These are phyloP conservation scores for Vombatus ursinus DNA, from an alignment of 2,113 vertebrate genomes.

Conservation along the genomic window DNA sequence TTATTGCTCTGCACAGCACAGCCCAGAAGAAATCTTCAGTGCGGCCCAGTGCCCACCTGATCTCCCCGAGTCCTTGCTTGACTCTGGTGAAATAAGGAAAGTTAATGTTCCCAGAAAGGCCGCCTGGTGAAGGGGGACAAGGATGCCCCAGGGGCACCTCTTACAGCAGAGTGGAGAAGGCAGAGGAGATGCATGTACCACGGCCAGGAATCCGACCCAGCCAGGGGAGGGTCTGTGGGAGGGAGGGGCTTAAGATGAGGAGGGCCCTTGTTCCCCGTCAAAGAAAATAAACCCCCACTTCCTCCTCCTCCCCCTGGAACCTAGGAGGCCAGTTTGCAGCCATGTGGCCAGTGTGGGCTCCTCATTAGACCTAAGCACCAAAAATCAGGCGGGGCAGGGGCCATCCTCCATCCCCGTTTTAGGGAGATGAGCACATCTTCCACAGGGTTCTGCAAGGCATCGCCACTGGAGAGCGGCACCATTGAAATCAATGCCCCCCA, in stretches of 20 bases:
- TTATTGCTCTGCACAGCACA: not conserved
- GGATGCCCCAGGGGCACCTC: not conserved
- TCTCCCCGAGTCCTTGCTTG: not conserved
- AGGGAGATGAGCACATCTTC: constrained; percentile 36
- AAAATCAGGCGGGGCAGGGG: constrained; percentile 56
- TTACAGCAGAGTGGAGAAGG: not conserved
- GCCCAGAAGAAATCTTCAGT: not conserved
- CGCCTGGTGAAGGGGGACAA: not conserved
- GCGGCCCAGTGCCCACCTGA: constrained; percentile 46
- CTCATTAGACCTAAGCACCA: constrained; percentile 66
- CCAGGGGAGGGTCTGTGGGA: not conserved
- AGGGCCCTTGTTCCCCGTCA: not conserved
- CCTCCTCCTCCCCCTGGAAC: not conserved
- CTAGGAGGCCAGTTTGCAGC: constrained; percentile 6
- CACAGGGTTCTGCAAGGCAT: constrained; percentile 50
- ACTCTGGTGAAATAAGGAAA: not conserved
- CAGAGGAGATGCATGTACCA: not conserved
- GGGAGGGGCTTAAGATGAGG: not conserved
- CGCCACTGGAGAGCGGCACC: constrained; percentile 7
- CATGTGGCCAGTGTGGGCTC: constrained; percentile 32
- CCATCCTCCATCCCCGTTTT: constrained; percentile 56
- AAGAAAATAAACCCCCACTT: constrained; percentile 62
- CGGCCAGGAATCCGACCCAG: not conserved
- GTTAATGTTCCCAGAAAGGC: not conserved
- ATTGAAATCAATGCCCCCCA: constrained; percentile 36